A percentile compares a stretch with the other conserved stretches of the same genome.
These are phyloP conservation scores for Triops cancriformis DNA, from an alignment of 1,140 invertebrate species.

Conservation along the genomic window DNA sequence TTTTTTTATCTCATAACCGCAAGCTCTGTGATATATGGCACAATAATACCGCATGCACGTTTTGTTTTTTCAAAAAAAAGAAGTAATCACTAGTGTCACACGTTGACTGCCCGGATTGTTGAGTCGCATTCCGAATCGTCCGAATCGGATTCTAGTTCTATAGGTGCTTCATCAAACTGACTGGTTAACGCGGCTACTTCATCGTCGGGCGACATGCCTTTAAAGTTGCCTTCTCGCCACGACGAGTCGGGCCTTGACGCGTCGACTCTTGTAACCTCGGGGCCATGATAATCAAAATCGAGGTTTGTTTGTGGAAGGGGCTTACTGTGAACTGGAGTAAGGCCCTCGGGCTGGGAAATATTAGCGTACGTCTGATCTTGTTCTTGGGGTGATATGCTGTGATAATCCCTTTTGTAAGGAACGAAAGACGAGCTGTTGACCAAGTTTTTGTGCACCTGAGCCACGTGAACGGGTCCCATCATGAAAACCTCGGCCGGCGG, in stretches of 20 bases:
- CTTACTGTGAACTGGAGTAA: conserved; percentile 1
- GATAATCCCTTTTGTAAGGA: conserved; percentile 14
- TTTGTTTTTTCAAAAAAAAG: neutral
- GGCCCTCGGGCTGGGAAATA: neutral
- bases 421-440: neutral
- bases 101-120: conserved; percentile 24
- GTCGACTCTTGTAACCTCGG: neutral
- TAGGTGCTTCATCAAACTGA: conserved; percentile 25
- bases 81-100: conserved; percentile 9
- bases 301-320: conserved; percentile 9
- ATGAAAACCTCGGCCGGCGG: neutral
- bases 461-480: neutral
- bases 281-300: conserved; percentile 20
- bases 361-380: conserved; percentile 8
- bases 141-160: conserved; percentile 16
- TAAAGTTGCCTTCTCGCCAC: neutral
- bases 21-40: conserved; percentile 9
- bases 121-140: conserved; percentile 23
- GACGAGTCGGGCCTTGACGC: neutral
- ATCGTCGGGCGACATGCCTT: conserved; percentile 26
- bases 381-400: neutral
- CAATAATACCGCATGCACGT: conserved; percentile 1
- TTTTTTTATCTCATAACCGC: neutral
- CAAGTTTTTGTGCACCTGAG: conserved; percentile 6
- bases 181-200: conserved; percentile 28